Evolutionary conservation across 2,888 invertebrate species (phyloP).

Genomic region (Dryomyza anilis): DNA sequence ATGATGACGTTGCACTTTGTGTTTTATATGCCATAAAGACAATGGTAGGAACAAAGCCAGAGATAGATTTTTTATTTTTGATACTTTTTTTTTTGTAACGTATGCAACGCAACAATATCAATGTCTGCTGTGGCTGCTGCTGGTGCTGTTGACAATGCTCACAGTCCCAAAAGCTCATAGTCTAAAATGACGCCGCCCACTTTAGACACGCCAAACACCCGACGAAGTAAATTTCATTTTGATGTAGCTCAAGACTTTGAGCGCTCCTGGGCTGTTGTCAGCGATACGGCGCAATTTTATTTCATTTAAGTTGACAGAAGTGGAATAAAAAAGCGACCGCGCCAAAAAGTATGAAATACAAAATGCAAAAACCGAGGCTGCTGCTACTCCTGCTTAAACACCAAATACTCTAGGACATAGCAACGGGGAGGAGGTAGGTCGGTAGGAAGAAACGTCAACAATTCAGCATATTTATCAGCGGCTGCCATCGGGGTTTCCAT

Average conservation of each 20-base stretch:
- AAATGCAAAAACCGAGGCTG: neutral
- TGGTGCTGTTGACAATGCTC: too few species aligned
- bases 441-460: neutral
- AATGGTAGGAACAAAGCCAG: neutral
- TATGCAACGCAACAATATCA: neutral
- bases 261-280: slow-evolving; percentile 10
- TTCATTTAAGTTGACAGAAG: slow-evolving; percentile 22
- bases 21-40: neutral
- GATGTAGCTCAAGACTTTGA: slow-evolving; percentile 24
- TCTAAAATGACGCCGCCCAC: too few species aligned
- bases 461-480: slow-evolving; percentile 9
- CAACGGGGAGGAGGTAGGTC: neutral
- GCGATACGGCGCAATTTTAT: slow-evolving; percentile 8
- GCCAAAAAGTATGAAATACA: slow-evolving; percentile 16
- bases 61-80: neutral
- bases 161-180: too few species aligned
- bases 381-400: neutral
- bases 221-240: slow-evolving; percentile 21
- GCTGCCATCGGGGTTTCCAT: slow-evolving; percentile 13
- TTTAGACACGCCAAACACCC: too few species aligned
- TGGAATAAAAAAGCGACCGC: neutral
- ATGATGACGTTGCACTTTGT: neutral
- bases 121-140: too few species aligned
- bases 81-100: neutral
- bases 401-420: neutral